These are phyloP conservation scores for Tipula confusa DNA, from an alignment of 2,888 invertebrate genomes.

Conservation along the genomic window DNA sequence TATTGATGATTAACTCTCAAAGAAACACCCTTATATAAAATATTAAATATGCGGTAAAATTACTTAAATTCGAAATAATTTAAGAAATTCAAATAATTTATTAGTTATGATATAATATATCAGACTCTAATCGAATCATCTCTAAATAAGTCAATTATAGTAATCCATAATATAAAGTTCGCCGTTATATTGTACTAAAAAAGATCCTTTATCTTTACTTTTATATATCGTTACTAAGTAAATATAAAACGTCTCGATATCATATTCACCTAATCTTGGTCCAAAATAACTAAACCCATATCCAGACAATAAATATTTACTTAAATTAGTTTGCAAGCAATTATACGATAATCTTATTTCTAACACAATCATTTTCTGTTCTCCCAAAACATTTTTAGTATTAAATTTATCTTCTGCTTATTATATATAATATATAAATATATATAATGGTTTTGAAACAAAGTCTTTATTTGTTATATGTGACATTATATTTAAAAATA, in stretches of 20 bases:
- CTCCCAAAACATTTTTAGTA: neutral
- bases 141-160: too few species aligned
- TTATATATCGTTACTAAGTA: neutral
- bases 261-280: neutral
- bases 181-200: too few species aligned
- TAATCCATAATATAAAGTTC: too few species aligned
- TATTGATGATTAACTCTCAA: neutral
- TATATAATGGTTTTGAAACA: conserved; percentile 7
- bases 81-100: too few species aligned
- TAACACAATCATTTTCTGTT: neutral
- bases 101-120: too few species aligned
- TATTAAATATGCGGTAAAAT: conserved; percentile 12
- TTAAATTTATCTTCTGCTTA: neutral
- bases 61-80: too few species aligned
- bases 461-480: conserved; percentile 9
- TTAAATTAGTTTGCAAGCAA: conserved; percentile 25
- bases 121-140: too few species aligned
- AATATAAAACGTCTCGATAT: neutral
- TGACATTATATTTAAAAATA: neutral
- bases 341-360: conserved; percentile 25
- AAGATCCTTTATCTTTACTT: too few species aligned
- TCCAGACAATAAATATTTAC: conserved; percentile 20
- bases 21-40: neutral
- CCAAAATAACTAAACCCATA: neutral
- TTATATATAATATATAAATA: neutral